Evolutionary conservation across 2,888 invertebrate species (phyloP), one percentile per base, ranked within the genome.

Genomic region (Dugesia japonica): DNA sequence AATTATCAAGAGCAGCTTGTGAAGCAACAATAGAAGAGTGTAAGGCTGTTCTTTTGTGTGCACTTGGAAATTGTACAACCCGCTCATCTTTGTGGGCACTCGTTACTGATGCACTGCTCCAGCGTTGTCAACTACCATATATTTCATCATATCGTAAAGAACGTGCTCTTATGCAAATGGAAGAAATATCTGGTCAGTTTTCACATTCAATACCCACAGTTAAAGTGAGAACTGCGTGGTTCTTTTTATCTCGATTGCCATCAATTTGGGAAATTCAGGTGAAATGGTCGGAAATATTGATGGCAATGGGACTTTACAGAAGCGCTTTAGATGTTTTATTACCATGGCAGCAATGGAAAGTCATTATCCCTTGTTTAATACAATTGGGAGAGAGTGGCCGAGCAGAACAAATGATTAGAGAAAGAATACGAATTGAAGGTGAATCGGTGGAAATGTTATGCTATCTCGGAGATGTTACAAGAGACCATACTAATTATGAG

Each of bases 161-260:
- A 17, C 1, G 72, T 9, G 74, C 75, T 75, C 27, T 75, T 1
- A 27, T 27, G 17, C 75, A 75, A 71, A 17, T 75, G 17, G 75
- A 75, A 23, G 75, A 75, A 38, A 13, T 75, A n/a, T 71, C 75
- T 4, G 26, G 9, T 26, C 75, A 75, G 23, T 75, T 71, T 72
- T 7, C 15, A 13, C 26, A 26, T 20, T 20, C 23, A 1, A 27
- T 17, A 9, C 75, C 75, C 15, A n/a, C 73, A 1, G 71, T 20
- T 72, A n/a, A 72, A 23, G 1, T 17, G 7, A 1, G 33, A 23
- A 7, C 23, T 27, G 20, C 7, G 9, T 20, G 7, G 23, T 74
- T 76, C 26, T 73, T 73, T 74, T 7, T 73, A 9, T 73, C 76
- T 1, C 72, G 38, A 28, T 26, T 76, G 76, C 76, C 76, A 23